These are phyloP conservation scores for Scotopteryx bipunctaria DNA, from an alignment of 2,888 invertebrate genomes.

Conservation along the genomic window DNA sequence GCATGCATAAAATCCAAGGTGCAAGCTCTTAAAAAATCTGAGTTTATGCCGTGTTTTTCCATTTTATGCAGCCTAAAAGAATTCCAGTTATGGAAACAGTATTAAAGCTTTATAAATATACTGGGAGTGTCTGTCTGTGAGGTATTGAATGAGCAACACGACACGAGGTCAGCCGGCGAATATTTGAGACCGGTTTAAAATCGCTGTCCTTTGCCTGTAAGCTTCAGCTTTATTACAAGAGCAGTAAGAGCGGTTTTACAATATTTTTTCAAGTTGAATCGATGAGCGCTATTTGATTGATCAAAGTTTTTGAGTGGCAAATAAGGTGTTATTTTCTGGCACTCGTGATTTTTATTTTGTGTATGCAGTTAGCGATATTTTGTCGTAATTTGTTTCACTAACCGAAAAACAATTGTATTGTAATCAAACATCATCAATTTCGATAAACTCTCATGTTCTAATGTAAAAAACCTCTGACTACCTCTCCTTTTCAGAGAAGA, in stretches of 20 bases:
- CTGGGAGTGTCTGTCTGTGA: constrained; percentile 33
- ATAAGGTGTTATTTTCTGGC: constrained; percentile 43
- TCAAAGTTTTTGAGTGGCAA: constrained; percentile 42
- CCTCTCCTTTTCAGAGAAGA: no score
- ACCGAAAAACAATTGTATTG: not conserved
- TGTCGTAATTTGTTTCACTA: constrained; percentile 17
- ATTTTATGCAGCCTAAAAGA: constrained; percentile 6
- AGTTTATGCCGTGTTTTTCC: no score
- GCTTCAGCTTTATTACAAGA: constrained; percentile 27
- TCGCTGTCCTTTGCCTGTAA: constrained; percentile 22
- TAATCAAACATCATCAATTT: no score
- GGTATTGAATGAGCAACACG: constrained; percentile 39
- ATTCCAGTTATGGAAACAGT: constrained; percentile 28
- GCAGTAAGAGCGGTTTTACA: constrained; percentile 28
- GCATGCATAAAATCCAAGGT: not conserved
- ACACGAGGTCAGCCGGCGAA: constrained; percentile 45
- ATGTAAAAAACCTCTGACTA: no score
- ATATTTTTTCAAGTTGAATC: constrained; percentile 24
- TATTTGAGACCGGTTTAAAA: constrained; percentile 43
- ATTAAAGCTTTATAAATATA: constrained; percentile 29
- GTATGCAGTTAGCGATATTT: constrained; percentile 21
- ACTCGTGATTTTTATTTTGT: constrained; percentile 33
- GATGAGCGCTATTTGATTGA: constrained; percentile 41
- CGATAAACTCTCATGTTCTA: no score
- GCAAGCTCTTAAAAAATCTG: no score